phyloP scores from a whole-genome alignment of 2,888 invertebrate species.

The Euspilapteryx auroguttella region DNA sequence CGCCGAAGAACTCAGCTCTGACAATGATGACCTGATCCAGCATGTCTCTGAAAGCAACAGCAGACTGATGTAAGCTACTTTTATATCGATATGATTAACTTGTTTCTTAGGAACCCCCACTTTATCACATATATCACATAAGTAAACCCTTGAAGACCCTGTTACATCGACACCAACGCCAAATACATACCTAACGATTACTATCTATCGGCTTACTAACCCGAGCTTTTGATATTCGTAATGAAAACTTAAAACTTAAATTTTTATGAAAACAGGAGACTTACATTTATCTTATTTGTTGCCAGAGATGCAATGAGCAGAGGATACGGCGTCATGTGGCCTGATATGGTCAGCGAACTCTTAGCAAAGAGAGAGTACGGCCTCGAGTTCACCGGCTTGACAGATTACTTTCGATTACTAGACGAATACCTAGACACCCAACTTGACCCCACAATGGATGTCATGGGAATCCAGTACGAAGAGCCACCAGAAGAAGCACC shows the following conservation, averaged over 20 bases:
- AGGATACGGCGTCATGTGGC: constrained; percentile 44
- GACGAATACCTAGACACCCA: constrained; percentile 57
- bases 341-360: constrained; percentile 46
- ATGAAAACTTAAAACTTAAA: too few species aligned
- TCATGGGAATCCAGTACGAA: constrained; percentile 27
- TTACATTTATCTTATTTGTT: too few species aligned
- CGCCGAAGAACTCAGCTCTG: constrained; percentile 42
- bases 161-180: too few species aligned
- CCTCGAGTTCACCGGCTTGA: constrained; percentile 46
- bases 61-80: constrained; percentile 39
- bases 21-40: constrained; percentile 39
- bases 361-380: constrained; percentile 46
- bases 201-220: too few species aligned
- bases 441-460: constrained; percentile 26
- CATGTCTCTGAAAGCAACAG: constrained; percentile 36
- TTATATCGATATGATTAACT: too few species aligned
- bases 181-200: too few species aligned
- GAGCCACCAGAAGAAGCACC: constrained; percentile 20
- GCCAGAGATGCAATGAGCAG: constrained; percentile 47
- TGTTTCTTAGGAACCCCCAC: too few species aligned
- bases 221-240: too few species aligned
- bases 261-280: too few species aligned
- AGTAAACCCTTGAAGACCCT: too few species aligned
- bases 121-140: too few species aligned
- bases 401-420: constrained; percentile 57